Conservation (phyloP, 92 coral and sea anemone genomes). For the Blastomussa wellsi region DNA sequence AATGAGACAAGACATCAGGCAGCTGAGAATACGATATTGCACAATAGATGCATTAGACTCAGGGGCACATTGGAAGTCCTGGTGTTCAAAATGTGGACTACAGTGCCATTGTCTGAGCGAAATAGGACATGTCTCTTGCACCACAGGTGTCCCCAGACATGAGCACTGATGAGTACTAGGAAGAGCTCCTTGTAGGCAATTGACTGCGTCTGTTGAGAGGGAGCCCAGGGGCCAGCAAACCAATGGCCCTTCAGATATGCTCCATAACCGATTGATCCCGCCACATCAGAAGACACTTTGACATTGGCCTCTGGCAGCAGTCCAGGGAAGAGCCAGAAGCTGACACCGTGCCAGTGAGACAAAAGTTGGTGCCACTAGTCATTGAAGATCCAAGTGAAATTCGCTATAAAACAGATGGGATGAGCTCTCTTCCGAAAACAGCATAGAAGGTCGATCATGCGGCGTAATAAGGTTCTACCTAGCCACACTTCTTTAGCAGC, state of each 20-base stretch:
- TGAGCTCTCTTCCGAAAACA: background rate
- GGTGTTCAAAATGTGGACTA: too few species aligned
- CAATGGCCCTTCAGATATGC: background rate
- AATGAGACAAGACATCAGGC: too few species aligned
- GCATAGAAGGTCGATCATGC: background rate
- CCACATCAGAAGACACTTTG: background rate
- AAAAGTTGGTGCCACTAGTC: too few species aligned
- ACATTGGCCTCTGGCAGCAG: background rate
- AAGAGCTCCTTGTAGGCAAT: too few species aligned
- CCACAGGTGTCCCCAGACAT: too few species aligned
- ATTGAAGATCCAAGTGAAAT: background rate
- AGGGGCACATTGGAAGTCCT: too few species aligned
- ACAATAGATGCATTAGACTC: too few species aligned
- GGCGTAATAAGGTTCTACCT: background rate
- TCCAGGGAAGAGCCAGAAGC: background rate
- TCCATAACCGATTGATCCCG: background rate
- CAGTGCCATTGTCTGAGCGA: too few species aligned
- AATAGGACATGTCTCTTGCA: too few species aligned
- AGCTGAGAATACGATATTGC: too few species aligned
- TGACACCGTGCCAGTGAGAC: too few species aligned
- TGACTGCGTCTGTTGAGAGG: background rate
- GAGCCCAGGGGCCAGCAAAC: background rate
- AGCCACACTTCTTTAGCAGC: background rate
- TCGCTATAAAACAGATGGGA: background rate
- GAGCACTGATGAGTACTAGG: too few species aligned